Evolutionary conservation across 2,888 invertebrate species (phyloP).

Genomic region (Acanthococcus lagerstroemiae): DNA sequence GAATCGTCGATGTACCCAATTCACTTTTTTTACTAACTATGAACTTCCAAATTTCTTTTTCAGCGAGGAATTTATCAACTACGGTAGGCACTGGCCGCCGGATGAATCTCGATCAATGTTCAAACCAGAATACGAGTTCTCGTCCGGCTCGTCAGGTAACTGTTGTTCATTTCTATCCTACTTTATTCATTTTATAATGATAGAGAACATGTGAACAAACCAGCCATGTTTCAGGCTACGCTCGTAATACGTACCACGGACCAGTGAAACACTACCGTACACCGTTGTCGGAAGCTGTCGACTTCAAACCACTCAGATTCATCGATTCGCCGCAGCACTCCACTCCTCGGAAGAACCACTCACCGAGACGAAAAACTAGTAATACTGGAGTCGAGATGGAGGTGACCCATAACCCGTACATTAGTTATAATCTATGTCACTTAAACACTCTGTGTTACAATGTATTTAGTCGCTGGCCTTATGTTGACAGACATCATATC

Average conservation of each 20-base stretch:
- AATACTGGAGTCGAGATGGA: slow-evolving; percentile 59
- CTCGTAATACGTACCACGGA: slow-evolving; percentile 85
- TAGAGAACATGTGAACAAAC: background rate
- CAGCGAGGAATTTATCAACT: slow-evolving; percentile 35
- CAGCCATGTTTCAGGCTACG: slow-evolving; percentile 45
- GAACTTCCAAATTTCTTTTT: too few species aligned
- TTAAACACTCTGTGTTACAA: too few species aligned
- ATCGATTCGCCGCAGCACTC: slow-evolving; percentile 64
- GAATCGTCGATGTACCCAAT: too few species aligned
- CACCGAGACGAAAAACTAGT: slow-evolving; percentile 62
- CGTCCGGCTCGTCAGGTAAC: slow-evolving; percentile 22
- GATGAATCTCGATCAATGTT: slow-evolving; percentile 40
- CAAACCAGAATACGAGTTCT: slow-evolving; percentile 44
- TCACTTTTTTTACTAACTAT: too few species aligned
- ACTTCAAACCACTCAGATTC: slow-evolving; percentile 54
- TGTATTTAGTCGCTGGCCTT: too few species aligned
- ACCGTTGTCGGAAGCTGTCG: slow-evolving; percentile 44
- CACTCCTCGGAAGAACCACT: slow-evolving; percentile 49
- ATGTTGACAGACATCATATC: slow-evolving; percentile 37
- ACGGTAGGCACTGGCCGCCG: slow-evolving; percentile 38
- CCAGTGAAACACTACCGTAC: slow-evolving; percentile 65
- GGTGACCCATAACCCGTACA: slow-evolving; percentile 2
- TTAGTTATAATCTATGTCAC: background rate
- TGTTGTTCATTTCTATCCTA: background rate
- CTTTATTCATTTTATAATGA: too few species aligned